Base-by-base conservation (phyloP, 2,888 invertebrate genomes). In the Sipunculus nudus region DNA sequence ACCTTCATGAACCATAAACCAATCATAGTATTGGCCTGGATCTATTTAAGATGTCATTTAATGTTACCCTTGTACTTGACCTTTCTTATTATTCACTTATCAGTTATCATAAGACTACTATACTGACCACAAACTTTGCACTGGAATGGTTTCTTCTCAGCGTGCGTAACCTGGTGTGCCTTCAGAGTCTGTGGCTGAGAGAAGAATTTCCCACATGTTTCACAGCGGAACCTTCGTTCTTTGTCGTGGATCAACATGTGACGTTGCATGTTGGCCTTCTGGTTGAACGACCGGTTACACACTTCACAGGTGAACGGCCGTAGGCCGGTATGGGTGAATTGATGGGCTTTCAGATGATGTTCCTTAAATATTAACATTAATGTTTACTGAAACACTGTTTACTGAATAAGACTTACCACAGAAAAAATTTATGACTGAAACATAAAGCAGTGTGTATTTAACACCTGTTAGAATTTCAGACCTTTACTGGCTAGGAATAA, bases 101-200 rank as follows among this genome's bases (percentile, higher is more conserved):
- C n/a, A n/a, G n/a, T n/a, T n/a, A n/a, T n/a, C n/a, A n/a, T n/a
- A n/a, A n/a, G n/a, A n/a, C n/a, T n/a, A n/a, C n/a, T n/a, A n/a
- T n/a, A 73, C 78, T 68, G 59, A 75, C 84, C 82, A 75, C 84
- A 84, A 3, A 81, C 68, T 55, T 75, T 74, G 65, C 84, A 84
- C 50, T 77, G 72, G 68, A 76, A 80, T 21, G 84, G 84, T 59
- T 84, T 84, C n/a, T 76, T 77, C 16, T 82, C 79, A 0, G 80
- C 75, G 67, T 84, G 84, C 2, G 81, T 80, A 31, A 84, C 78
- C 75, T 79, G 77, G 65, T 84, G 84, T 40, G 83, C 81, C 64
- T 82, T 83, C n/a, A 84, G 71, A 2, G 81, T 82, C 68, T 84
- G 83, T 10, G 80, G 80, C 65, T 84, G 83, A 2, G 83, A 78